Evolutionary conservation across 1,140 invertebrate species (phyloP).

Genomic region (Zelostemma sp.): DNA sequence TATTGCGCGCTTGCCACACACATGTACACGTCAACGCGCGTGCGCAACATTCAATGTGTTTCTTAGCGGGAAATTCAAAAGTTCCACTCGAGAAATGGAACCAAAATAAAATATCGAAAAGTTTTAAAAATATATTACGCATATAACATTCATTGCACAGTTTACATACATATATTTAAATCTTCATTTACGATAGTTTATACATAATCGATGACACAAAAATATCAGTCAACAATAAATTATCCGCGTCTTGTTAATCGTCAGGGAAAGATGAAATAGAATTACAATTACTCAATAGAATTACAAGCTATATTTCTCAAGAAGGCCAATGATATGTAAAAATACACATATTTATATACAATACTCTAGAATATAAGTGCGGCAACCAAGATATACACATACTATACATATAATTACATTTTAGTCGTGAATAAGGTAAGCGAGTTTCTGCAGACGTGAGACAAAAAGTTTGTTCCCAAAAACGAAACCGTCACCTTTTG

Average conservation of each 20-base stretch:
- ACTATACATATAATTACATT: slow-evolving; percentile 66
- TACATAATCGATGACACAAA: slow-evolving; percentile 36
- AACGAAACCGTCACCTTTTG: too few relatives aligned
- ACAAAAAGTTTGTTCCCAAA: too few relatives aligned
- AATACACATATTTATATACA: slow-evolving; percentile 70
- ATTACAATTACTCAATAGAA: slow-evolving; percentile 60
- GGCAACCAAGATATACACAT: slow-evolving; percentile 68
- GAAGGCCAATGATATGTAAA: slow-evolving; percentile 69
- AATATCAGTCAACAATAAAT: slow-evolving; percentile 36
- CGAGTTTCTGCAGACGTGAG: slow-evolving; percentile 32
- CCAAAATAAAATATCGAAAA: background rate
- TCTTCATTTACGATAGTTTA: slow-evolving; percentile 9
- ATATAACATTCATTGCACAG: slow-evolving; percentile 25
- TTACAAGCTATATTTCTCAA: slow-evolving; percentile 64
- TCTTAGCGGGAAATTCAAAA: slow-evolving; percentile 1
- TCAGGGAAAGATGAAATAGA: slow-evolving; percentile 47
- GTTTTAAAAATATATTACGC: background rate
- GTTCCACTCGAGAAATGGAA: background rate
- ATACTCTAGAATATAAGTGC: slow-evolving; percentile 67
- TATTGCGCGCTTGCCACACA: too few relatives aligned
- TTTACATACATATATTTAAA: slow-evolving; percentile 25
- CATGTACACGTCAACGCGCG: too few relatives aligned
- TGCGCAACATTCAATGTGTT: too few relatives aligned
- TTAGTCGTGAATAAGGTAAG: slow-evolving; percentile 45
- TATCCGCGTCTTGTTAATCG: slow-evolving; percentile 31